These are phyloP conservation scores for Aspiorhynchus laticeps DNA, from an alignment of 2,113 vertebrate species.

Conservation along the genomic window DNA sequence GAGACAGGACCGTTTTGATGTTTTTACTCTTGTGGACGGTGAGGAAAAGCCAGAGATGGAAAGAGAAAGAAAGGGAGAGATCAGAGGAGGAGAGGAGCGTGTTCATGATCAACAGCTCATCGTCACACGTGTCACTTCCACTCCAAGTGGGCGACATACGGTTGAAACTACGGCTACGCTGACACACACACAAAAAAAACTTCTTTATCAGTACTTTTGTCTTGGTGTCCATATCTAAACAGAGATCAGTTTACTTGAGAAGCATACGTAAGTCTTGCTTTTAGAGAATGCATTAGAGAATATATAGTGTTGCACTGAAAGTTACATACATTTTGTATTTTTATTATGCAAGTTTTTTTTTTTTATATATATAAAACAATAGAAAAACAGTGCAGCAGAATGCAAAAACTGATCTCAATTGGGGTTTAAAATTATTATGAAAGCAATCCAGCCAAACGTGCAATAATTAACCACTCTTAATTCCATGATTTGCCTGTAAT, in stretches of 20 bases:
- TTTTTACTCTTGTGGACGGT: constrained; percentile 76
- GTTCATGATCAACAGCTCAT: constrained; percentile 61
- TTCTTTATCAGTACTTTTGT: not conserved
- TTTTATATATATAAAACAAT: no score
- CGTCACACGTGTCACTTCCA: constrained; percentile 1
- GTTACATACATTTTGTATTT: no score
- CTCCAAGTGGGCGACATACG: not conserved
- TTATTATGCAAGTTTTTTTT: no score
- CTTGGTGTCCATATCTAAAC: not conserved
- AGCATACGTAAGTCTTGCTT: not conserved
- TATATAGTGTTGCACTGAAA: no score
- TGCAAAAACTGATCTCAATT: no score
- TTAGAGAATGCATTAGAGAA: no score
- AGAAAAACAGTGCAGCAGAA: no score
- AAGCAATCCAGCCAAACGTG: no score
- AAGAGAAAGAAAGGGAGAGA: not conserved
- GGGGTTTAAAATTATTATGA: no score
- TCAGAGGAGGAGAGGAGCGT: constrained; percentile 56
- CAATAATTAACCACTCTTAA: not conserved
- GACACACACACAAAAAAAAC: not conserved
- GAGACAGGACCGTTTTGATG: constrained; percentile 76
- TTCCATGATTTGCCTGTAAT: no score
- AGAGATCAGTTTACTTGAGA: not conserved
- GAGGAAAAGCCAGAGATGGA: constrained; percentile 12
- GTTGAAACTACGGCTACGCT: not conserved